Base-by-base conservation (phyloP, 2,113 vertebrate genomes). In the Diphyllodes magnificus region DNA sequence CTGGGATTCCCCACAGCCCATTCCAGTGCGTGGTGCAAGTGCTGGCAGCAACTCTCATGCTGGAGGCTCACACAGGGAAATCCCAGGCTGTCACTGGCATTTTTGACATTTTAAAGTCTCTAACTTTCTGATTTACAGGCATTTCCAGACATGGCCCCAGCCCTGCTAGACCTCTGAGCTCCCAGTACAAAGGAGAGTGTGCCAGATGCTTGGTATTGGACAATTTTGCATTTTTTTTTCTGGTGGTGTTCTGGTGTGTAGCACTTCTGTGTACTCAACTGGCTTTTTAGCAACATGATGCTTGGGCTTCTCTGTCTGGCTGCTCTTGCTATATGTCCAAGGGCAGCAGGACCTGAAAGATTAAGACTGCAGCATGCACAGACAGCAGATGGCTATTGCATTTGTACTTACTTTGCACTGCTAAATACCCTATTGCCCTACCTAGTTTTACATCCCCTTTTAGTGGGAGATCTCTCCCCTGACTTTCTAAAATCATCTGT, bases 371-470 rank as follows among this genome's bases (percentile, higher is more conserved):
- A 86, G 18, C 12, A 18, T 35, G 78, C 65, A 79, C 7, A 95
- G 86, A 84, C 93, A 90, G 93, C 93, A 96, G 93, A 96, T 95
- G 93, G 93, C 86, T 75, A 14, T 13, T 92, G 90, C 88, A 88
- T 93, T 90, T 96, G 95, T 64, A 75, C 68, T 59, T 91, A 91
- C 87, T 93, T 92, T 81, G 72, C 60, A n/a, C 60, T 84, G 64
- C 40, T 95, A 96, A 96, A 86, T 69, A 96, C 90, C 90, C 86
- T 81, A 57, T 45, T 92, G 90, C 85, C 85, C 90, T 75, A 78
- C 56, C 82, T 94, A 81, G 76, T 78, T 95, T 61, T 92, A 95
- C 82, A 83, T 90, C 82, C 44, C 49, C 51, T 90, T 92, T 88
- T 57, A 95, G 51, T 19, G 56, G 45, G 8, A 93, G 85, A 88